Conservation (phyloP, 92 coral and sea anemone species). For the Heliopora coerulea region DNA sequence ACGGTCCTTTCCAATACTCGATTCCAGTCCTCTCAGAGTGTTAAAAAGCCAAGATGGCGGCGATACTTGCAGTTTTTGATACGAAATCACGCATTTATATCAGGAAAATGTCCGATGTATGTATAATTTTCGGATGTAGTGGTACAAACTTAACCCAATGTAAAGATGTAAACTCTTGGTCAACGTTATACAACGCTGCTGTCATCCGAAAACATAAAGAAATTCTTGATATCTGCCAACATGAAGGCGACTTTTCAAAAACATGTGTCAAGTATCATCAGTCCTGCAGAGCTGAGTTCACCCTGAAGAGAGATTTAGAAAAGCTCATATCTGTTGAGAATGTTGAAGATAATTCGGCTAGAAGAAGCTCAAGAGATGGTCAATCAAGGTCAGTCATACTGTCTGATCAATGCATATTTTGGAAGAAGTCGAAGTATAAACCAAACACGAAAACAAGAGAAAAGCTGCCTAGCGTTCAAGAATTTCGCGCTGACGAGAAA, state of each 20-base stretch:
- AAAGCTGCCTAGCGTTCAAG: slow-evolving; percentile 48
- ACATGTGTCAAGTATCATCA: slow-evolving; percentile 59
- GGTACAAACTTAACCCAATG: slow-evolving; percentile 45
- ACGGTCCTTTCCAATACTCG: too few species aligned
- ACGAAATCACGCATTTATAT: not conserved
- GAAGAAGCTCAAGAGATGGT: slow-evolving; percentile 49
- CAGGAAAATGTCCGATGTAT: slow-evolving; percentile 52
- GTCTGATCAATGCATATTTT: slow-evolving; percentile 54
- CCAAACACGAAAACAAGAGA: slow-evolving; percentile 52
- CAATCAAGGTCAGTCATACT: slow-evolving; percentile 46
- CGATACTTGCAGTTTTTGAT: slow-evolving; percentile 26
- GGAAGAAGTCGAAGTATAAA: slow-evolving; percentile 57
- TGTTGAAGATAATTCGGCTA: slow-evolving; percentile 8
- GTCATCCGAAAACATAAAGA: slow-evolving; percentile 51
- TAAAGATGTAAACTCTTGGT: slow-evolving; percentile 48
- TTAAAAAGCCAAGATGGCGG: slow-evolving; percentile 46
- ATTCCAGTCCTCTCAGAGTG: slow-evolving; percentile 34
- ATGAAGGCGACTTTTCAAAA: slow-evolving; percentile 48
- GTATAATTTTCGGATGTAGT: slow-evolving; percentile 50
- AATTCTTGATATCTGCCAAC: slow-evolving; percentile 39
- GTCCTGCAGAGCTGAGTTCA: slow-evolving; percentile 52
- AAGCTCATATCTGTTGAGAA: slow-evolving; percentile 17
- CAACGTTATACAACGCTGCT: slow-evolving; percentile 54
- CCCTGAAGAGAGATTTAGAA: slow-evolving; percentile 44
- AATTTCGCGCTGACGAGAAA: slow-evolving; percentile 62